These are phyloP conservation scores for Pogonomyrmex barbatus DNA, from an alignment of 1,140 invertebrate genomes.

Conservation along the genomic window DNA sequence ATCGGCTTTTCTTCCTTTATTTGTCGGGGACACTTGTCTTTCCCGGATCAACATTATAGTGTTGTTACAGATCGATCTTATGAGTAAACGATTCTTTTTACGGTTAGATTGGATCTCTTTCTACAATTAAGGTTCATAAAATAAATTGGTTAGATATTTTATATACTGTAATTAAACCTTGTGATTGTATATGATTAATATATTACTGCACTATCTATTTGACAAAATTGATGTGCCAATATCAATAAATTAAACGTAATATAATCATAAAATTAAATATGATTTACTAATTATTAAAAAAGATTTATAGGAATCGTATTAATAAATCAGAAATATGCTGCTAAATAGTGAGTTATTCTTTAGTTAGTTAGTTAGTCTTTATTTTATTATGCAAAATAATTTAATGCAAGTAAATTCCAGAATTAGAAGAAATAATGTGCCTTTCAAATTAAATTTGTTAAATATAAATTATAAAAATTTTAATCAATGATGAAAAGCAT, in stretches of 20 bases:
- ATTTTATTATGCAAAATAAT: background rate
- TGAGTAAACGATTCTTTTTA: conserved; percentile 10
- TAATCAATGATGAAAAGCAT: background rate
- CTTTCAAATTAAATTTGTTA: background rate
- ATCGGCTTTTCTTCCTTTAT: conserved; percentile 33
- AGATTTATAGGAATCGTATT: background rate
- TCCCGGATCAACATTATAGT: background rate
- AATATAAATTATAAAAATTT: background rate
- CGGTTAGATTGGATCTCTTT: background rate
- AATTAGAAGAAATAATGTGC: background rate
- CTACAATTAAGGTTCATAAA: background rate
- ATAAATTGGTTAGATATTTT: background rate
- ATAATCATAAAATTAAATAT: background rate
- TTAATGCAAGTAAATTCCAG: background rate
- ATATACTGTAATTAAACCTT: background rate
- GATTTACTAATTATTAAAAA: background rate
- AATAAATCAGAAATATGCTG: background rate
- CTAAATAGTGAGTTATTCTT: background rate
- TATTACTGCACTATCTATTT: background rate
- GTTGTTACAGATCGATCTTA: conserved; percentile 7
- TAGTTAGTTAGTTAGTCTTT: background rate
- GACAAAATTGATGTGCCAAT: too few relatives aligned
- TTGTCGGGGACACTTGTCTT: conserved; percentile 65
- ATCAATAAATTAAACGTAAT: too few relatives aligned
- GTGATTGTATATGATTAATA: background rate